A percentile compares a stretch with the other conserved stretches of the same genome.
Conservation (phyloP, 1,140 invertebrate genomes). For the Drosophila hydei region DNA sequence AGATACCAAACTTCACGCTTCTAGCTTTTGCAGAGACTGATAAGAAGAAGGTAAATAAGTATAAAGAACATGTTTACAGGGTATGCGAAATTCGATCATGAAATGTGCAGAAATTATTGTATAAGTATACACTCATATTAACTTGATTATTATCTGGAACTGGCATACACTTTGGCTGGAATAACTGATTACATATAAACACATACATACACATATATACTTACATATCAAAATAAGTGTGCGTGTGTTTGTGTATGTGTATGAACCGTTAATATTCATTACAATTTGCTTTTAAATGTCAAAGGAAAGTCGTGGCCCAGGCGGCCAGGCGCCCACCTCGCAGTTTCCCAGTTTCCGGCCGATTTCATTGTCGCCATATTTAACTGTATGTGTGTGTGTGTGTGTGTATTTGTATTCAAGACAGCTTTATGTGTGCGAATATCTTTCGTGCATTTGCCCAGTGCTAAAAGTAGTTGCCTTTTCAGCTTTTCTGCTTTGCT, state of each 20-base stretch:
- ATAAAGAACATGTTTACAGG: not conserved
- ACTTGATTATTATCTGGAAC: not conserved
- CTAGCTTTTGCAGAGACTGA: too few species aligned
- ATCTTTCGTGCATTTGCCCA: constrained; percentile 31
- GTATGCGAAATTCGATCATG: not conserved
- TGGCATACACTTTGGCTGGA: not conserved
- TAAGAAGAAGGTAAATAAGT: too few species aligned
- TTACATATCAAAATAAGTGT: not conserved
- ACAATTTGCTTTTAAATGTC: constrained; percentile 59
- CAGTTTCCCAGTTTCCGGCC: constrained; percentile 18
- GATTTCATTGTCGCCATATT: constrained; percentile 34
- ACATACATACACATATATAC: not conserved
- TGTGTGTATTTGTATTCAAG: constrained; percentile 1
- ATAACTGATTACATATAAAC: constrained; percentile 1
- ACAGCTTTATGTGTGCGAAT: constrained; percentile 26
- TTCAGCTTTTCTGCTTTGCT: constrained; percentile 27
- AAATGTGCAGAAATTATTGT: not conserved
- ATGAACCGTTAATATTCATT: constrained; percentile 61
- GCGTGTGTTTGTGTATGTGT: not conserved
- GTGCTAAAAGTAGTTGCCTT: constrained; percentile 31
- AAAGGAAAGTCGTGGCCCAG: constrained; percentile 45
- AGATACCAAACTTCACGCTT: too few species aligned
- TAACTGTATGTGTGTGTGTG: constrained; percentile 3
- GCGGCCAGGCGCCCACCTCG: constrained; percentile 5
- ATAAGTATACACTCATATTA: not conserved